These are phyloP conservation scores for Tarsius wallacei DNA, from an alignment of 2,797 vertebrate species.

Conservation along the genomic window DNA sequence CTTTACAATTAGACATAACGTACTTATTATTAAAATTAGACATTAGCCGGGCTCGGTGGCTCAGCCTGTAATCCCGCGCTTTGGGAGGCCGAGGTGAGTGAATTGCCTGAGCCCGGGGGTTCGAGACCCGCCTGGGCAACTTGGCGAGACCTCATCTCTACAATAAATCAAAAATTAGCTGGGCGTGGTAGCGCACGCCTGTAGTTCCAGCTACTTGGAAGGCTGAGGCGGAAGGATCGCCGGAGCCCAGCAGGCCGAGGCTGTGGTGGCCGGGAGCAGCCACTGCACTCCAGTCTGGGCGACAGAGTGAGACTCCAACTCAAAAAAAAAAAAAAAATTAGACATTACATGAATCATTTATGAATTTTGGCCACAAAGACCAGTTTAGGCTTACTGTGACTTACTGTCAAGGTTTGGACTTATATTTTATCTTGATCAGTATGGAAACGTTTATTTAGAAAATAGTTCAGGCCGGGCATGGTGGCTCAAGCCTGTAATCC, in stretches of 20 bases:
- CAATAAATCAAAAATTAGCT: too few species aligned
- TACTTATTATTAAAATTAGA: too few species aligned
- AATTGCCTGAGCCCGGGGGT: too few species aligned
- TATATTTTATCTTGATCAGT: neutral
- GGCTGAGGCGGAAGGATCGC: neutral
- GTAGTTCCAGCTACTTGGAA: too few species aligned
- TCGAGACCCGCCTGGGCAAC: too few species aligned
- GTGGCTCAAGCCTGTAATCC: too few species aligned
- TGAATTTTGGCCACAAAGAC: neutral
- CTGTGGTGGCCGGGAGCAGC: too few species aligned
- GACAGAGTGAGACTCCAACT: neutral
- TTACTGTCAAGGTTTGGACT: neutral
- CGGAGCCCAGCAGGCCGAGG: neutral
- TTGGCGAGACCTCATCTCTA: too few species aligned
- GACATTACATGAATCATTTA: neutral
- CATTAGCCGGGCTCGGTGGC: neutral
- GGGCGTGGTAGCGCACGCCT: too few species aligned
- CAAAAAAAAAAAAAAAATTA: neutral
- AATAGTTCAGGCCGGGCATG: neutral
- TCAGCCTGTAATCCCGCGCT: neutral
- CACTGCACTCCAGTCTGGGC: too few species aligned
- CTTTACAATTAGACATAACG: neutral
- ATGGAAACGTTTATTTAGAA: neutral
- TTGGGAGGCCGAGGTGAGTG: neutral
- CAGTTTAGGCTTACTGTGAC: neutral